Evolutionary conservation across 2,888 invertebrate species (phyloP).

Genomic region (Augochlorella aurata): DNA sequence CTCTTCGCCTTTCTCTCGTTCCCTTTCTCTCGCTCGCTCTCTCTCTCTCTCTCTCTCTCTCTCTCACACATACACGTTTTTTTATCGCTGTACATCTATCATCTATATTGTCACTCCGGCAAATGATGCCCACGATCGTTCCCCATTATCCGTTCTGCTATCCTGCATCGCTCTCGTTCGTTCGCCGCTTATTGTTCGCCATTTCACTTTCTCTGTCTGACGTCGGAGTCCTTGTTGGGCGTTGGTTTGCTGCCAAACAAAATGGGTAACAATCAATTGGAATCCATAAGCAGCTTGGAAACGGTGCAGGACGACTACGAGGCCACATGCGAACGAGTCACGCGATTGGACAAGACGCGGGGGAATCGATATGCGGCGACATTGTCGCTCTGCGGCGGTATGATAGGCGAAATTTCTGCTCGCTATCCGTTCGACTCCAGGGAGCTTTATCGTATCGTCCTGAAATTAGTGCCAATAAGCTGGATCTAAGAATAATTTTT

Average conservation of each 20-base stretch:
- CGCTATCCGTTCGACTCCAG: neutral
- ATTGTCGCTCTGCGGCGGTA: neutral
- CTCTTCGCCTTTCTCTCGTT: slow-evolving; percentile 5
- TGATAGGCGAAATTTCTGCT: slow-evolving; percentile 4
- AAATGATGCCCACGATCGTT: slow-evolving; percentile 49
- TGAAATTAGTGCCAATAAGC: neutral
- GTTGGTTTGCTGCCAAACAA: slow-evolving; percentile 76
- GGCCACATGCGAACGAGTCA: slow-evolving; percentile 20
- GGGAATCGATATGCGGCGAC: slow-evolving; percentile 16
- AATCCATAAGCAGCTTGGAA: neutral
- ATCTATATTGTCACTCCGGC: slow-evolving; percentile 58
- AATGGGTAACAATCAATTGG: slow-evolving; percentile 20
- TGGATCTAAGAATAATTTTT: too few relatives aligned
- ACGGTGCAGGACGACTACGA: slow-evolving; percentile 8
- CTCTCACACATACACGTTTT: neutral
- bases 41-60: neutral
- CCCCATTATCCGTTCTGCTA: slow-evolving; percentile 48
- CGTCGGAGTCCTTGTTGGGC: slow-evolving; percentile 80
- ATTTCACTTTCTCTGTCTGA: slow-evolving; percentile 80
- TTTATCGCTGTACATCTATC: slow-evolving; percentile 44
- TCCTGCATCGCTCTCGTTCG: slow-evolving; percentile 62
- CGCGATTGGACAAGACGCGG: slow-evolving; percentile 7
- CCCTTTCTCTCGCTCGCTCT: neutral
- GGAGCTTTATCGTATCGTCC: neutral
- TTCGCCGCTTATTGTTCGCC: slow-evolving; percentile 51